These are phyloP conservation scores for Brachionus asplanchnoidis DNA, from an alignment of 1,140 invertebrate species.

Conservation along the genomic window DNA sequence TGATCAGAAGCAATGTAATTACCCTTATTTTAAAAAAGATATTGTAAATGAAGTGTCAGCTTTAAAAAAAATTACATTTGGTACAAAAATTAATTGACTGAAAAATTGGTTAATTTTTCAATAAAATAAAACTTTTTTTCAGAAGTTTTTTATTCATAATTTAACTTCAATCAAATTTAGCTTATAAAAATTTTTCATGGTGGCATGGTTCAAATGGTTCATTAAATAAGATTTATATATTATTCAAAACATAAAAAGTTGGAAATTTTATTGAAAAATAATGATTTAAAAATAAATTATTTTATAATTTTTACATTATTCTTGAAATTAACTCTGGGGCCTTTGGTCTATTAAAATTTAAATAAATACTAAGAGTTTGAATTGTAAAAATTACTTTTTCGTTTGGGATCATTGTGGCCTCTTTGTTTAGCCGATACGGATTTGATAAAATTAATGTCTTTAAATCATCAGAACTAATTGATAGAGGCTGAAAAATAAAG, in stretches of 20 bases:
- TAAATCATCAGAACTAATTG: background rate
- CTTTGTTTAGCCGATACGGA: background rate
- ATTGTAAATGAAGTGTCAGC: too few relatives aligned
- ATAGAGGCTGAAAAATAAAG: background rate
- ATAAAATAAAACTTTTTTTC: too few relatives aligned
- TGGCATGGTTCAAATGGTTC: too few relatives aligned
- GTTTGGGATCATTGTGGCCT: background rate
- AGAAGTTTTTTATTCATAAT: too few relatives aligned
- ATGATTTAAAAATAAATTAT: background rate
- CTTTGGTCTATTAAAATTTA: background rate
- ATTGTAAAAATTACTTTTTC: background rate
- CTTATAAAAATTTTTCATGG: too few relatives aligned
- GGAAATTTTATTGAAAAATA: background rate
- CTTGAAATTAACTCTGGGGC: conserved; percentile 15
- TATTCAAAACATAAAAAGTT: background rate
- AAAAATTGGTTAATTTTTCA: too few relatives aligned
- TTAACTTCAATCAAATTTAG: too few relatives aligned
- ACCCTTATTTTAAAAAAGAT: too few relatives aligned
- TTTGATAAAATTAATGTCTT: background rate
- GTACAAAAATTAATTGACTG: too few relatives aligned
- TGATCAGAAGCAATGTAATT: too few relatives aligned
- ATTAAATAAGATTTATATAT: too few relatives aligned
- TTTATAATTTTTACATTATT: conserved; percentile 14
- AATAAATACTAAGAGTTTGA: background rate
- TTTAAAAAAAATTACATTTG: too few relatives aligned